Percentiles rank a stretch among this genome's conserved stretches.
Conservation (phyloP, 2,113 vertebrate genomes). For the Syngnathoides biaculeatus region DNA sequence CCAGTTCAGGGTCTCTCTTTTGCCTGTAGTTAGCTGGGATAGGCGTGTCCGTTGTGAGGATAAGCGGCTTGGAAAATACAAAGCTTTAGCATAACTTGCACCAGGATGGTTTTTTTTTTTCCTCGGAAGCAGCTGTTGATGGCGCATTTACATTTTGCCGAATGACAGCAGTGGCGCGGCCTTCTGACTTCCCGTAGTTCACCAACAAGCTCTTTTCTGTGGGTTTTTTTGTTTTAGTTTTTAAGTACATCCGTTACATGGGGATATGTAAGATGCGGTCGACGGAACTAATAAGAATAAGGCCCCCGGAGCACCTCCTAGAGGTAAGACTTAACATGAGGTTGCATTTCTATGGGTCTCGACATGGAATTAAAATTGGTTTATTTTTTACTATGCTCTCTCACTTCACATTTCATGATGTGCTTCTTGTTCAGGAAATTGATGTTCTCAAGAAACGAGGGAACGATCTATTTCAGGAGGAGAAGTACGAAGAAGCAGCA, state of each 20-base stretch:
- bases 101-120: too few species aligned
- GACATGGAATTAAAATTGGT: background rate
- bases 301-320: background rate
- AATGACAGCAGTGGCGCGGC: too few species aligned
- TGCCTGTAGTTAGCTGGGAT: too few species aligned
- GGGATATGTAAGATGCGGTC: slow-evolving; percentile 51
- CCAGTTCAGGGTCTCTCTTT: too few species aligned
- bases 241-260: slow-evolving; percentile 73
- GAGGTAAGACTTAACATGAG: background rate
- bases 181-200: background rate
- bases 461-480: slow-evolving; percentile 80
- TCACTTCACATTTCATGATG: background rate
- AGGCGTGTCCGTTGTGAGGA: too few species aligned
- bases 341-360: too few species aligned
- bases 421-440: slow-evolving; percentile 71
- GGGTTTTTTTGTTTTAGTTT: too few species aligned
- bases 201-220: background rate
- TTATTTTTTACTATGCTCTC: background rate
- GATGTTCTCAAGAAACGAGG: slow-evolving; percentile 82
- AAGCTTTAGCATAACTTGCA: too few species aligned
- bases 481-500: slow-evolving; percentile 75
- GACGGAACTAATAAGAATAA: slow-evolving; percentile 54
- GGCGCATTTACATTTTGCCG: background rate
- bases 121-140: background rate
- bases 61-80: too few species aligned